These are phyloP conservation scores for Caenorhabditis auriculariae DNA, from an alignment of 2,888 invertebrate genomes.

Conservation along the genomic window DNA sequence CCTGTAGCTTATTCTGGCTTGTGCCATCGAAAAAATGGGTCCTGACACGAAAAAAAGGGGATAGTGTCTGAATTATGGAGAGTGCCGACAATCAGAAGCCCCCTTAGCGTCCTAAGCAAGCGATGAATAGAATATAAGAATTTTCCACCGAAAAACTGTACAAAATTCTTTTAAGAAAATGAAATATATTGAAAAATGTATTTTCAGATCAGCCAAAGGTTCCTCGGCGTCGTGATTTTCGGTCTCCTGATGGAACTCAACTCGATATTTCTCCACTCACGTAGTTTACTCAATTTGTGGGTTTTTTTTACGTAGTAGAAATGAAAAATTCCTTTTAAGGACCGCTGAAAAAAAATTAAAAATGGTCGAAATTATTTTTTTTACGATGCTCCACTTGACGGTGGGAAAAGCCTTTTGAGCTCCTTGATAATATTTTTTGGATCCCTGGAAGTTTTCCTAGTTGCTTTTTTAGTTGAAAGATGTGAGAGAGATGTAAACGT, in stretches of 20 bases:
- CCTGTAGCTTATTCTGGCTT: neutral
- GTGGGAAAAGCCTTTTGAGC: neutral
- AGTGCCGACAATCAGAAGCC: too few species aligned
- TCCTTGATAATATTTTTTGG: neutral
- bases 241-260: slow-evolving; percentile 63
- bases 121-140: too few species aligned
- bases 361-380: too few species aligned
- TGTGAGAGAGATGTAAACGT: too few species aligned
- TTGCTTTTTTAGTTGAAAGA: too few species aligned
- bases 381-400: too few species aligned
- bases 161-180: too few species aligned
- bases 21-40: neutral
- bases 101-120: too few species aligned
- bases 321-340: neutral
- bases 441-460: too few species aligned
- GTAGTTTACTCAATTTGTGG: slow-evolving; percentile 43
- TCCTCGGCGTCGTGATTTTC: slow-evolving; percentile 57
- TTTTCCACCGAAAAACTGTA: too few species aligned
- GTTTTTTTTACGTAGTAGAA: neutral
- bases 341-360: neutral
- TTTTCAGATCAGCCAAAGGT: slow-evolving; percentile 38
- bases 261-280: slow-evolving; percentile 53
- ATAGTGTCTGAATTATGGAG: too few species aligned
- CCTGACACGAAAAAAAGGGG: neutral
- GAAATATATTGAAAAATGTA: too few species aligned